Base-by-base conservation (phyloP, 2,888 invertebrate genomes). In the Adineta ricciae region DNA sequence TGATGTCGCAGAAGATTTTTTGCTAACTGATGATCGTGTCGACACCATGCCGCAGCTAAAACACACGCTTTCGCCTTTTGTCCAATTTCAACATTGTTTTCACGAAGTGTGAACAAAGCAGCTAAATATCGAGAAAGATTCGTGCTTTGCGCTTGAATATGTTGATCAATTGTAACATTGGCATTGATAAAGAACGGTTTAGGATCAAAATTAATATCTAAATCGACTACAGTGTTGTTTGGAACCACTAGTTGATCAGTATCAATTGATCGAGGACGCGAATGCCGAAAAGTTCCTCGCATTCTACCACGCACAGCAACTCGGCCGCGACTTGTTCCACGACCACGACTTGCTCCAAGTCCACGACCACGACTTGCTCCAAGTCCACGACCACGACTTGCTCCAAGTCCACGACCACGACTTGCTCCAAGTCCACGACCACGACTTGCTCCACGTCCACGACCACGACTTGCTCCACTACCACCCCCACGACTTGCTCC, bases 21-120 rank as follows among this genome's bases (percentile, higher is more conserved):
- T 0, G 88, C 88, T 86, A 90, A 84, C 24, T 88, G 88, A 83
- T 88, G 87, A 86, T 90, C 90, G 82, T 88, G 87, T 46, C 89
- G 87, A 9, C 89, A 89, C 89, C 89, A 89, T 4, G 90, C 89
- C 38, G 89, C 88, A 19, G 89, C 88, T 49, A 90, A 85, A 9
- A 88, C 88, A 83, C 89, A 86, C 14, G 89, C 88, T 83, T 88
- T 87, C 14, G 90, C 89, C 88, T 89, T 89, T 89, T 87, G 72
- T 27, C 64, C 14, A 46, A 85, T 46, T 27, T 85, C 85, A 24
- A 85, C 83, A 8, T 56, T 83, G 32, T 83, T 83, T 14, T 73
- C 73, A 19, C 83, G n/a, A 36, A 85, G 83, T 27, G 83, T 83
- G 27, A 85, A 64, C 41, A 85, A 36, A 11, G 85, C 64, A 9